Base-by-base conservation (phyloP, 2,797 vertebrate genomes). In the Sebastes kiyomatsui region DNA sequence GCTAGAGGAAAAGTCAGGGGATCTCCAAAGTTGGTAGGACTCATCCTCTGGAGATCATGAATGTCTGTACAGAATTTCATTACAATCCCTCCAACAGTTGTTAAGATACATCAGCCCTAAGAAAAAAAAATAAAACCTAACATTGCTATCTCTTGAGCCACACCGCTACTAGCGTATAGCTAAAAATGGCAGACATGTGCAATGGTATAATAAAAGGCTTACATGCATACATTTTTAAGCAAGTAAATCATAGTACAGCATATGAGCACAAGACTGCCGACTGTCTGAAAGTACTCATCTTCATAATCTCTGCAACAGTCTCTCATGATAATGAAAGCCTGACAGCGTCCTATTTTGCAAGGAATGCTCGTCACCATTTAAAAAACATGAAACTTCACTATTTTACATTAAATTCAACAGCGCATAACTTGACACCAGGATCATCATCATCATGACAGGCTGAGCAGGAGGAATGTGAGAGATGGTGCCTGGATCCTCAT, bases 401-500 rank as follows among this genome's bases (percentile, higher is more conserved):
- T 65, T 72, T 32, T 67, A 2, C n/a, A 56, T 81, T 76, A 30
- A 25, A 84, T 58, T 32, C 46, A 66, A 58, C 28, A 80, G 38
- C 54, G 60, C 27, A 66, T 75, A 38, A 59, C 61, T 55, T 76
- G 30, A 59, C 62, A 67, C 46, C 25, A 8, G 28, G 42, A 84
- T 80, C 72, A 58, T 72, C 18, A 79, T 42, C 38, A 42, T 38
- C 35, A 38, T 38, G 79, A 86, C 83, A 82, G 13, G 27, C 23
- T 75, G 55, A 87, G 59, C 35, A 71, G 58, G 12, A 85, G 80
- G 84, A 88, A 86, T 82, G 79, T 61, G 52, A 79, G 70, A 52
- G 8, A 67, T 76, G 70, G 67, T 52, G 28, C 67, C 77, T 27
- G 64, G 64, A 81, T 76, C 67, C 38, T 77, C 65, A 22, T 76